Conservation (phyloP, 2,113 vertebrate genomes). For the Equus quagga region DNA sequence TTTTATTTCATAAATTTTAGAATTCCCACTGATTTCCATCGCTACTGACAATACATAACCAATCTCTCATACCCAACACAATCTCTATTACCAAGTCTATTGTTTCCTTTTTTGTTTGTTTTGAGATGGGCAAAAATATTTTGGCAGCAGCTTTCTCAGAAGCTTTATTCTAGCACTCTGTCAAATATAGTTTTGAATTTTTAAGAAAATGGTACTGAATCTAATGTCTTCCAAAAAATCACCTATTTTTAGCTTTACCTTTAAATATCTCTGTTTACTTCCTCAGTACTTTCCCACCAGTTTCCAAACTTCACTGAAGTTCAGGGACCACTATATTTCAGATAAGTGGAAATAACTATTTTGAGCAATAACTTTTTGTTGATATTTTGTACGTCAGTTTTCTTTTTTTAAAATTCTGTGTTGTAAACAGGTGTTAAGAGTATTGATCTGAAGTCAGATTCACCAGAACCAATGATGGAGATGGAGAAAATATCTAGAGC, state of each 20-base stretch:
- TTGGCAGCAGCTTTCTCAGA: not conserved
- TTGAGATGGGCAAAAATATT: slow-evolving; percentile 8
- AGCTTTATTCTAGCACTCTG: not conserved
- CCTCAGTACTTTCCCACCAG: not conserved
- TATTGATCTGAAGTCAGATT: not conserved
- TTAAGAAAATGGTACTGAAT: slow-evolving; percentile 43
- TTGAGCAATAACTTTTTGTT: slow-evolving; percentile 12
- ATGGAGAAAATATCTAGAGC: not conserved
- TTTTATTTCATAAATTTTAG: slow-evolving; percentile 48
- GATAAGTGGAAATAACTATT: not conserved
- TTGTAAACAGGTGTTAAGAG: not conserved
- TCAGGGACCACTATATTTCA: slow-evolving; percentile 2
- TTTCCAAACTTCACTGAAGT: not conserved
- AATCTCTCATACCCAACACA: not conserved
- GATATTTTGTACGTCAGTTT: not conserved
- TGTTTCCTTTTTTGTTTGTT: slow-evolving; percentile 14
- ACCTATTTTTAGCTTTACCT: not conserved
- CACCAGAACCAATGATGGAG: not conserved
- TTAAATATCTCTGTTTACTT: slow-evolving; percentile 32
- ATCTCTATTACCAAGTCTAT: not conserved
- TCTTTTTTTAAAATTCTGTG: not conserved
- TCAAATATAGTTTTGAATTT: slow-evolving; percentile 52
- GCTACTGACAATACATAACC: not conserved
- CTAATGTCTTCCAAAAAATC: not conserved
- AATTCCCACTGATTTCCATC: not conserved